Evolutionary conservation across 2,888 invertebrate genomes (phyloP), one percentile per base, ranked within the genome.

Genomic region (Nomada flava): DNA sequence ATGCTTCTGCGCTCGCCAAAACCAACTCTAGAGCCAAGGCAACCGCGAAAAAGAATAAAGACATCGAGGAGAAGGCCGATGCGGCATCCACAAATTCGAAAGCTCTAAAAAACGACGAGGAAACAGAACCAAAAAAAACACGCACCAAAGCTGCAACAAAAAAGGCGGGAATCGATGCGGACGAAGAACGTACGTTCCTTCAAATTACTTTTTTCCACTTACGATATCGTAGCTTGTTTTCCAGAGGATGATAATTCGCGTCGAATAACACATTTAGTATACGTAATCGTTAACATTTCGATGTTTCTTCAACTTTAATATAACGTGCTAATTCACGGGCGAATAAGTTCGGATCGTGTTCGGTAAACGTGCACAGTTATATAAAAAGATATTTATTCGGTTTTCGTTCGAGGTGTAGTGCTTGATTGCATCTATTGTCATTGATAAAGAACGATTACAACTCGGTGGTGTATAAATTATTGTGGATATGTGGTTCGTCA

Each of bases 151-250:
- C 79, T 4, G 57, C 69, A 18, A 70, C 74, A 7, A 87, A 89
- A 82, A 86, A 87, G 76, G 76, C 86, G 82, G 86, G 79, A 85
- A 82, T 36, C 52, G 82, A 74, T 7, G 76, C 71, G 23, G 68
- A 55, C 9, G 63, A 73, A 10, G 77, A 83, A 63, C 23, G 84
- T 86, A 77, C 57, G 79, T 52, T 59, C 59, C 10, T 44, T 52
- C 3, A 55, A 52, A 23, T 13, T 36, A n/a, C 26, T 52, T 20
- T 52, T 20, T 9, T 26, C 10, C 3, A 55, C 26, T 15, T 9
- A 13, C 7, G 15, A 47, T 47, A 57, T 47, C 10, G 15, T 59
- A 29, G 5, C 20, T 10, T 5, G 2, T 47, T 15, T 47, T 29
- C 2, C 2, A 29, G 18, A 4, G 18, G 23, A 68, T 44, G 3